These are phyloP conservation scores for Tamandua tetradactyla DNA, from an alignment of 2,797 vertebrate genomes.

Conservation along the genomic window DNA sequence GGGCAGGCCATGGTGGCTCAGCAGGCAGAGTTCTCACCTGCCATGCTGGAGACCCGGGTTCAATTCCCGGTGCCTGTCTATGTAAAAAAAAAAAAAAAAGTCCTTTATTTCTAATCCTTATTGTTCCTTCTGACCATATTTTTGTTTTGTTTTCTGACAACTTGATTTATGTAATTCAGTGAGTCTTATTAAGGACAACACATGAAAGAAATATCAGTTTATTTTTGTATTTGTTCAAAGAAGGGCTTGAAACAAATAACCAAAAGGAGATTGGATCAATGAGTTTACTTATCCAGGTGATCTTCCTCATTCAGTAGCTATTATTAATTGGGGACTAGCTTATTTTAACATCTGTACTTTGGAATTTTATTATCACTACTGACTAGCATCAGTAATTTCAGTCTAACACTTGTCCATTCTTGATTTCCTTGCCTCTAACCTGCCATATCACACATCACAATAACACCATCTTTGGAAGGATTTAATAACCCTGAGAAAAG, in stretches of 20 bases:
- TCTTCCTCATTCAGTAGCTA: constrained; percentile 28
- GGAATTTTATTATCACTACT: constrained; percentile 15
- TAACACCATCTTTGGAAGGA: constrained; percentile 52
- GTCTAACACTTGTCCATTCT: constrained; percentile 31
- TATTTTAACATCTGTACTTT: constrained; percentile 46
- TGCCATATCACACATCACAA: not conserved
- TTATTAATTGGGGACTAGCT: constrained; percentile 43
- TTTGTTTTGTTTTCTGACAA: constrained; percentile 25
- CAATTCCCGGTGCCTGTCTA: too few relatives aligned
- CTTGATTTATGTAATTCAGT: constrained; percentile 13
- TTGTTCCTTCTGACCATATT: not conserved
- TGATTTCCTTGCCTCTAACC: constrained; percentile 2
- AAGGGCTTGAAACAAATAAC: constrained; percentile 45
- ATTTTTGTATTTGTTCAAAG: not conserved
- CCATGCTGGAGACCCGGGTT: too few relatives aligned
- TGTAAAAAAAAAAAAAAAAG: too few relatives aligned
- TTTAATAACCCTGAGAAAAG: constrained; percentile 50
- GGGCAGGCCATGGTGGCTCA: too few relatives aligned
- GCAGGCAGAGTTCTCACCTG: too few relatives aligned
- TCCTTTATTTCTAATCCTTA: not conserved
- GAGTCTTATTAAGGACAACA: constrained; percentile 24
- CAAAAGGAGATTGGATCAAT: not conserved
- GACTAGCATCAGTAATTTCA: constrained; percentile 69
- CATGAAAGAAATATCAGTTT: constrained; percentile 38
- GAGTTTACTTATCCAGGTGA: not conserved